These are phyloP conservation scores for Agapostemon virescens DNA, from an alignment of 2,888 invertebrate species.

Conservation along the genomic window DNA sequence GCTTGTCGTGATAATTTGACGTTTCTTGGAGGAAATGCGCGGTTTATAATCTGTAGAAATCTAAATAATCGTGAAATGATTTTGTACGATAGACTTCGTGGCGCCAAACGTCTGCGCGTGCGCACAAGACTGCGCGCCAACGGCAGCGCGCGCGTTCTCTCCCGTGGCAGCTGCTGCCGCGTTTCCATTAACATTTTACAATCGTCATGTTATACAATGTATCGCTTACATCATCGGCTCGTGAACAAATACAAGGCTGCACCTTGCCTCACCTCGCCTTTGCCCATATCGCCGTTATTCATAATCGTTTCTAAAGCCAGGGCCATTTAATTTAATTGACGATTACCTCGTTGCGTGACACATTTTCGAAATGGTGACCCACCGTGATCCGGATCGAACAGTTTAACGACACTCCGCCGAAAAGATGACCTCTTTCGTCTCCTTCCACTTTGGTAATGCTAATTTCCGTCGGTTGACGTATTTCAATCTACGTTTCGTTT, in stretches of 20 bases:
- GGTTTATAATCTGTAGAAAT: not conserved
- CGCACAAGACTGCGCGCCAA: not conserved
- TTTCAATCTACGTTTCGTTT: not conserved
- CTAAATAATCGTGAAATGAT: not conserved
- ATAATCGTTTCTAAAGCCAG: conserved; percentile 70
- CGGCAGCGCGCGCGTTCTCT: conserved; percentile 15
- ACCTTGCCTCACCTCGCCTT: conserved; percentile 65
- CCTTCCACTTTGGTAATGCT: not conserved
- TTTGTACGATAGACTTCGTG: conserved; percentile 24
- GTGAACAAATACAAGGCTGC: conserved; percentile 76
- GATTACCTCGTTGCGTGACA: conserved; percentile 66
- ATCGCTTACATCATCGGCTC: conserved; percentile 72
- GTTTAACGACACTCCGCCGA: not conserved
- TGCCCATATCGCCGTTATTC: conserved; percentile 68
- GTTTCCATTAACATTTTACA: conserved; percentile 73
- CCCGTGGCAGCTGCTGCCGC: conserved; percentile 41
- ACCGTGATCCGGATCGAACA: conserved; percentile 13
- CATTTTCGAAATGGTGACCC: conserved; percentile 60
- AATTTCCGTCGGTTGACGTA: not conserved
- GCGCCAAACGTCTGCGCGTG: conserved; percentile 1
- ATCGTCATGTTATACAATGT: conserved; percentile 75
- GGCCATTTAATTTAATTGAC: conserved; percentile 73
- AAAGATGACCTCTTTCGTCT: not conserved
- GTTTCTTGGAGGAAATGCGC: not conserved
- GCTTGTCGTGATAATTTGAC: not conserved